A percentile compares a stretch with the other conserved stretches of the same genome.
phyloP scores from a whole-genome alignment of 2,113 vertebrate species.

The Scomber colias region DNA sequence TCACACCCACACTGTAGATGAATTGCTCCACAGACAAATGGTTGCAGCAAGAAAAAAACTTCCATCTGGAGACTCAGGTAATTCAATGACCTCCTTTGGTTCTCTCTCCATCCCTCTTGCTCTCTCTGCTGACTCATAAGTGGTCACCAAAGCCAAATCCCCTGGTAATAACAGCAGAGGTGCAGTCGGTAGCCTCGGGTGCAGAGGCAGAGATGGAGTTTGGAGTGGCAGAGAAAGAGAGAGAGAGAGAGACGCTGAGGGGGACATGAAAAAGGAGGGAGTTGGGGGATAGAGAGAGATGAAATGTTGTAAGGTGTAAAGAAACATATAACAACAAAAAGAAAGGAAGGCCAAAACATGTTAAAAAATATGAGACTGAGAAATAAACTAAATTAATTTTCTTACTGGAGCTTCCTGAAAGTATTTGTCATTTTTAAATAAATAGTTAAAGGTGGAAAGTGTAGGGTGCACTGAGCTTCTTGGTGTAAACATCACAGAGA shows the following conservation, averaged over 20 bases:
- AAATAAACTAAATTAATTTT: no score
- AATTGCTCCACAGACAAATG: constrained; percentile 46
- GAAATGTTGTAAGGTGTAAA: no score
- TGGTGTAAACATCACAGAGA: no score
- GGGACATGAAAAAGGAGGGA: constrained; percentile 1
- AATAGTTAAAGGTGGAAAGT: no score
- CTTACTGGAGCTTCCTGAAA: no score
- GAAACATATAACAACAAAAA: no score
- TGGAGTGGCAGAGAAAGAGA: background rate
- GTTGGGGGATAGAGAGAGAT: background rate
- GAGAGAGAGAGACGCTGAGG: background rate
- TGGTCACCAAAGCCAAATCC: constrained; percentile 25
- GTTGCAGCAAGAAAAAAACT: constrained; percentile 33
- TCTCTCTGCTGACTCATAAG: constrained; percentile 51
- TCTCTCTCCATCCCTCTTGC: constrained; percentile 1
- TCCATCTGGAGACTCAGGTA: constrained; percentile 39
- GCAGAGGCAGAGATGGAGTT: background rate
- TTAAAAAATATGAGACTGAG: no score
- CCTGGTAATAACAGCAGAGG: background rate
- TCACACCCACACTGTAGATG: constrained; percentile 53
- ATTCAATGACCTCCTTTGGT: constrained; percentile 48
- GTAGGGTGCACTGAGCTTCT: no score
- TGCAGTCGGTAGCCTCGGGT: constrained; percentile 1
- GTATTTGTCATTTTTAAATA: no score
- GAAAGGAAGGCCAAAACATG: no score